A percentile compares a stretch with the other conserved stretches of the same genome.
phyloP scores from a whole-genome alignment of 2,888 invertebrate genomes.

The Parthenolecanium corni region DNA sequence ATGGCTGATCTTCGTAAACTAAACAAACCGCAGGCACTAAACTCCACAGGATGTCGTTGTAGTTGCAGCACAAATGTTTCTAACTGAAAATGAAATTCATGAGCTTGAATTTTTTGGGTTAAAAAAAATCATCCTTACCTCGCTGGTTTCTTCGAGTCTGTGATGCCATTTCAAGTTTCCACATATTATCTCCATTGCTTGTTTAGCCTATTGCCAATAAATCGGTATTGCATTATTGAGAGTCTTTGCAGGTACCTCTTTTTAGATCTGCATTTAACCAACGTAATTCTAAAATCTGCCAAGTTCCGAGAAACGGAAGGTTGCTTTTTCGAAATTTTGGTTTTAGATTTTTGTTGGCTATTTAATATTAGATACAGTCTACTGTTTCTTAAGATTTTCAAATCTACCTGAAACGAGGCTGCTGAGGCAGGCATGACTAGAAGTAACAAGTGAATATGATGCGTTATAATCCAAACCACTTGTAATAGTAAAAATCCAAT shows the following conservation, averaged over 20 bases:
- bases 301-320: too few relatives aligned
- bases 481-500: slow-evolving; percentile 31
- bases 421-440: slow-evolving; percentile 31
- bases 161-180: slow-evolving; percentile 31
- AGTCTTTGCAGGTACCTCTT: too few relatives aligned
- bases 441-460: slow-evolving; percentile 30
- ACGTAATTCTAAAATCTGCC: too few relatives aligned
- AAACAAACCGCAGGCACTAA: slow-evolving; percentile 33
- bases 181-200: slow-evolving; percentile 32
- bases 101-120: neutral
- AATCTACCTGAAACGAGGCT: slow-evolving; percentile 27
- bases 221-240: neutral
- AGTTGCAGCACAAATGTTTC: slow-evolving; percentile 33
- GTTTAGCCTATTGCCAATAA: slow-evolving; percentile 30
- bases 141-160: slow-evolving; percentile 28
- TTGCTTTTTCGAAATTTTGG: too few relatives aligned
- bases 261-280: neutral
- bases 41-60: slow-evolving; percentile 31
- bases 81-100: slow-evolving; percentile 30
- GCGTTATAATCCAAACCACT: slow-evolving; percentile 32
- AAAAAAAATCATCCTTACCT: slow-evolving; percentile 29
- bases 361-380: too few relatives aligned
- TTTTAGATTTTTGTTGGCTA: too few relatives aligned
- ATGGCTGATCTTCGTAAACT: slow-evolving; percentile 31
- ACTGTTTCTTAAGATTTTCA: too few relatives aligned